Evolutionary conservation across 2,888 invertebrate genomes (phyloP).

Genomic region (Mechanitis messenoides): DNA sequence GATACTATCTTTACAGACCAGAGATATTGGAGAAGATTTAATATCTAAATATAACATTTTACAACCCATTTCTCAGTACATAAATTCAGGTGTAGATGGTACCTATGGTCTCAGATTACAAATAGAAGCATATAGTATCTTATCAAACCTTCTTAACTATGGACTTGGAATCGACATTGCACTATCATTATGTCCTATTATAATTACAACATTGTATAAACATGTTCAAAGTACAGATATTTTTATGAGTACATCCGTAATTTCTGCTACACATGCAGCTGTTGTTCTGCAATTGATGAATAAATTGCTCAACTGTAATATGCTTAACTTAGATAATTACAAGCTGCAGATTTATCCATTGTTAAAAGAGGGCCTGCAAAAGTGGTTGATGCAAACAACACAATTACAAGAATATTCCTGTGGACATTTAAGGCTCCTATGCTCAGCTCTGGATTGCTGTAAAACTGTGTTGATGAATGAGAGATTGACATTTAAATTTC

Average conservation of each 20-base stretch:
- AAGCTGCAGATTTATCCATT: slow-evolving; percentile 59
- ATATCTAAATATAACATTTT: slow-evolving; percentile 74
- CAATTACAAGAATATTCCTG: slow-evolving; percentile 60
- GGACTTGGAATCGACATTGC: slow-evolving; percentile 67
- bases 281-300: slow-evolving; percentile 71
- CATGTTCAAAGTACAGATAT: slow-evolving; percentile 77
- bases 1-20: slow-evolving; percentile 80
- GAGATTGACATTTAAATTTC: slow-evolving; percentile 45
- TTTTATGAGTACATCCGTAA: slow-evolving; percentile 58
- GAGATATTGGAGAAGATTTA: slow-evolving; percentile 70
- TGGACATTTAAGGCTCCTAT: slow-evolving; percentile 58
- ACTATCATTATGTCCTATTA: slow-evolving; percentile 68
- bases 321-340: slow-evolving; percentile 41
- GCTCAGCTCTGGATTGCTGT: slow-evolving; percentile 59
- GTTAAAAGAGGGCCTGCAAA: slow-evolving; percentile 59
- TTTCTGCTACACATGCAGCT: slow-evolving; percentile 76
- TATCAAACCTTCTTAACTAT: slow-evolving; percentile 75
- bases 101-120: slow-evolving; percentile 76
- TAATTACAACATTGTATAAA: slow-evolving; percentile 75
- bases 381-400: slow-evolving; percentile 69
- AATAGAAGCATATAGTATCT: slow-evolving; percentile 78
- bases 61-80: slow-evolving; percentile 72
- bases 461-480: slow-evolving; percentile 50
- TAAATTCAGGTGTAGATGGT: slow-evolving; percentile 71
- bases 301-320: slow-evolving; percentile 44